Percentiles rank a stretch among this genome's conserved stretches.
phyloP scores from a whole-genome alignment of 2,113 vertebrate genomes.

The Corvus hawaiiensis region DNA sequence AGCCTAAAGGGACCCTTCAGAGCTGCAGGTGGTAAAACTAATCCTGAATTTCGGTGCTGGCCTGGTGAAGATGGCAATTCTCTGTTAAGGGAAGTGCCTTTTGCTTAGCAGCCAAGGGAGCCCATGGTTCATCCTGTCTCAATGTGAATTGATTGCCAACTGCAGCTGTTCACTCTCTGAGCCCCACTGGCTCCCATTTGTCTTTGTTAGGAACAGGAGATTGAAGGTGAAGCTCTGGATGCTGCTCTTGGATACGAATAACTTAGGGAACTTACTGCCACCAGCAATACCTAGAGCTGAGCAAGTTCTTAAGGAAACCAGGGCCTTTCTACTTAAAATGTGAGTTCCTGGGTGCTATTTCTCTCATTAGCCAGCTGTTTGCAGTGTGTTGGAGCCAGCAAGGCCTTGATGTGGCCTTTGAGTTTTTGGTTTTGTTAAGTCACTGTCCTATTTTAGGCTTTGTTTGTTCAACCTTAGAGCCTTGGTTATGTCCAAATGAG shows the following conservation, averaged over 20 bases:
- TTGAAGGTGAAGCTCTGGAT: neutral
- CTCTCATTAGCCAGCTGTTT: neutral
- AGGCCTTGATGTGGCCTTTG: neutral
- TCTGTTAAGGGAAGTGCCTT: neutral
- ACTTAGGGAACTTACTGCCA: neutral
- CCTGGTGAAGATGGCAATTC: neutral
- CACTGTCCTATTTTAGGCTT: neutral
- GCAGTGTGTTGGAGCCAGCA: neutral
- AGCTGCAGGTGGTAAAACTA: neutral
- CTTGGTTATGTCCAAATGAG: neutral
- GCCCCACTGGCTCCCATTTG: neutral
- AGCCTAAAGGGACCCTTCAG: neutral
- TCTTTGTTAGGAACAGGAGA: neutral
- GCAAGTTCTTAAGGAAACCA: neutral
- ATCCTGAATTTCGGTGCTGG: neutral
- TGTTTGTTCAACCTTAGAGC: neutral
- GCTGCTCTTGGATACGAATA: rapidly evolving
- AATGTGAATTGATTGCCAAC: rapidly evolving
- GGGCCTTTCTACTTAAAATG: neutral
- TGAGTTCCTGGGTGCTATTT: neutral
- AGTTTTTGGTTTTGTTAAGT: neutral
- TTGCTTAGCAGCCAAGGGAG: neutral
- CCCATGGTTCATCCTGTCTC: neutral
- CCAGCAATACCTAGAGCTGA: neutral
- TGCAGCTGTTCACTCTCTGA: neutral